Conservation (phyloP, 2,797 vertebrate genomes). For the Chelmon rostratus region DNA sequence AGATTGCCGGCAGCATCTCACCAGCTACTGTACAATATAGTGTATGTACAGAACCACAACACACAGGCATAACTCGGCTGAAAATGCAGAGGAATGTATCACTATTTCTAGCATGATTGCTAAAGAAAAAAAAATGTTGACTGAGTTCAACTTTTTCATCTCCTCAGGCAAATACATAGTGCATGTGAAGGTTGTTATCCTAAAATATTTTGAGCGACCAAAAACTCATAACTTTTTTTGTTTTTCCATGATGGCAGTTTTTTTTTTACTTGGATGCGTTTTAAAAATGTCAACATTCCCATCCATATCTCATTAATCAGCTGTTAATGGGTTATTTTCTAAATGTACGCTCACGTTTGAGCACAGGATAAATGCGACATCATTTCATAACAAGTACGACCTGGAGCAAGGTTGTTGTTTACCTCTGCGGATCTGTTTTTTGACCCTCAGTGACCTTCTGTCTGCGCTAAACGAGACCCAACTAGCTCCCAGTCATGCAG, state of each 20-base stretch:
- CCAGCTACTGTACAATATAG: slow-evolving; percentile 33
- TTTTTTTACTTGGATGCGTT: neutral
- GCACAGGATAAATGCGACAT: slow-evolving; percentile 39
- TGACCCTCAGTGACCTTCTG: slow-evolving; percentile 54
- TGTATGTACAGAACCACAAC: slow-evolving; percentile 10
- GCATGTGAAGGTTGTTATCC: slow-evolving; percentile 24
- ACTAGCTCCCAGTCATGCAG: slow-evolving; percentile 55
- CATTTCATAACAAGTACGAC: slow-evolving; percentile 34
- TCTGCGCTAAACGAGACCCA: slow-evolving; percentile 51
- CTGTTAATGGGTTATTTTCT: slow-evolving; percentile 31
- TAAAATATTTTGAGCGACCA: slow-evolving; percentile 32
- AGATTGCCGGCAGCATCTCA: slow-evolving; percentile 46
- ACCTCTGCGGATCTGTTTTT: slow-evolving; percentile 54
- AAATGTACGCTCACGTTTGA: slow-evolving; percentile 7
- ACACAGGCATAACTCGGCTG: neutral
- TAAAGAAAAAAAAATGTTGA: slow-evolving; percentile 40
- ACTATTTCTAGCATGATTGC: slow-evolving; percentile 41
- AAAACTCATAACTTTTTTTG: neutral
- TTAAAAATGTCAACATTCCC: neutral
- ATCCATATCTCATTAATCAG: neutral
- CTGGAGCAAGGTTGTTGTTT: slow-evolving; percentile 65
- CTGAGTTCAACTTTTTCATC: slow-evolving; percentile 40
- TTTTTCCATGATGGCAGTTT: neutral
- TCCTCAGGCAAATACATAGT: slow-evolving; percentile 22
- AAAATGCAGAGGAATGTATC: slow-evolving; percentile 16